phyloP scores from a whole-genome alignment of 1,140 invertebrate genomes.

The Anagrus nilaparvatae region DNA sequence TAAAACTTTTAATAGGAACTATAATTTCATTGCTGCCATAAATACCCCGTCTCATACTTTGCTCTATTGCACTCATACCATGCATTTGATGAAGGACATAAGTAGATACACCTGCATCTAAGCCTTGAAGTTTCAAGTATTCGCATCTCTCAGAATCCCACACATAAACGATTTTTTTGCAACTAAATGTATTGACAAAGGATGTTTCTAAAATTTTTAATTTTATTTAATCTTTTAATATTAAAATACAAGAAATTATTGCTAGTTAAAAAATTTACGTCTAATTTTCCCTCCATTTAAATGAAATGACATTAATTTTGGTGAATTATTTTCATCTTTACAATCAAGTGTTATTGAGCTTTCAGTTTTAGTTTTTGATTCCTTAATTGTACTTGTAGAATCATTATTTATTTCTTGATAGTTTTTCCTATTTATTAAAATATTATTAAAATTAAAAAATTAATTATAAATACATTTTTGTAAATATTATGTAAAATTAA shows the following conservation, averaged over 20 bases:
- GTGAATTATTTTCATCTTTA: conserved; percentile 25
- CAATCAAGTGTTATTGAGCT: conserved; percentile 22
- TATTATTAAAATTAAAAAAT: neutral
- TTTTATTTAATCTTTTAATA: too few species aligned
- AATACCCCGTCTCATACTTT: conserved; percentile 55
- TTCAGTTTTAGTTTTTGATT: conserved; percentile 28
- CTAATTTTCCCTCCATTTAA: conserved; percentile 39
- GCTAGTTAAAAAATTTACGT: conserved; percentile 26
- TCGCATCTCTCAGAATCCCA: conserved; percentile 57
- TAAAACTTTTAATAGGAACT: conserved; percentile 62
- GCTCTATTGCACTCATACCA: conserved; percentile 45
- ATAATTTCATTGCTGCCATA: conserved; percentile 70
- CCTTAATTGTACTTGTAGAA: conserved; percentile 16
- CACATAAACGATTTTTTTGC: conserved; percentile 67
- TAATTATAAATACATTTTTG: neutral
- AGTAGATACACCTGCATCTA: conserved; percentile 57
- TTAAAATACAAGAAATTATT: conserved; percentile 7
- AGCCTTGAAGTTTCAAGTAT: conserved; percentile 59
- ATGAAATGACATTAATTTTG: conserved; percentile 34
- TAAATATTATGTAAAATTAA: conserved; percentile 1
- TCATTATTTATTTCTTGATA: conserved; percentile 3
- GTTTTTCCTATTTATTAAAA: conserved; percentile 9
- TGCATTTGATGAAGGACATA: conserved; percentile 51
- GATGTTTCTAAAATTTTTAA: conserved; percentile 50
- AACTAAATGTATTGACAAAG: conserved; percentile 55